These are phyloP conservation scores for Eulemur albifrons DNA, from an alignment of 2,797 vertebrate genomes.

Conservation along the genomic window DNA sequence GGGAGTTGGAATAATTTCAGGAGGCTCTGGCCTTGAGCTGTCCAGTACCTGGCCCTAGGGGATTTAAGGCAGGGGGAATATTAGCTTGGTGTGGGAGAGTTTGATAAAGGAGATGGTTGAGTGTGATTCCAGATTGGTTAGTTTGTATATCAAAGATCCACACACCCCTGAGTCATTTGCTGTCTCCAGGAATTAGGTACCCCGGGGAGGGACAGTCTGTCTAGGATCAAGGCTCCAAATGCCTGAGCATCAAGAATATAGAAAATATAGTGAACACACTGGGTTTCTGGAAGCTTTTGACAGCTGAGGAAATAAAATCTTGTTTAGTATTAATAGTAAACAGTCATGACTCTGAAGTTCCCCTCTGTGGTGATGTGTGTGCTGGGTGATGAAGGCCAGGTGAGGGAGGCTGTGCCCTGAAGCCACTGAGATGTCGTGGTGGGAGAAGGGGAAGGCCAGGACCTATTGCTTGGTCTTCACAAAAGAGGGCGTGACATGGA, in stretches of 20 bases:
- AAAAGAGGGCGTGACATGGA: neutral
- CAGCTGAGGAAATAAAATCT: neutral
- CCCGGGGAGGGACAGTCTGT: neutral
- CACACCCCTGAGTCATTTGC: neutral
- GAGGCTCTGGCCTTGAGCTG: neutral
- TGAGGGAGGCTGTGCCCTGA: neutral
- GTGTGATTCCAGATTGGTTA: neutral
- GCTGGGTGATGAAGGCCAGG: neutral
- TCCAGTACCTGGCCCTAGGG: neutral
- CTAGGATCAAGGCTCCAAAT: neutral
- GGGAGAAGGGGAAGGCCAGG: neutral
- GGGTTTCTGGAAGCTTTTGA: neutral
- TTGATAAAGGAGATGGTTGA: neutral
- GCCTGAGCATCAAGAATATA: neutral
- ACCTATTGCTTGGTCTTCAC: neutral
- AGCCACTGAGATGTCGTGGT: neutral
- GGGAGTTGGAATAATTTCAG: neutral
- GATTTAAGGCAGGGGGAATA: neutral
- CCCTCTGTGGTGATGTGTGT: neutral
- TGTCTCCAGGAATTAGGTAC: neutral
- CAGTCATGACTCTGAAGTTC: neutral
- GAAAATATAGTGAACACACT: neutral
- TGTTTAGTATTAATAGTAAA: neutral
- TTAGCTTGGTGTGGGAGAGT: neutral
- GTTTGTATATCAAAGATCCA: neutral